phyloP scores from a whole-genome alignment of 2,888 invertebrate genomes.

The Griposia aprilina region DNA sequence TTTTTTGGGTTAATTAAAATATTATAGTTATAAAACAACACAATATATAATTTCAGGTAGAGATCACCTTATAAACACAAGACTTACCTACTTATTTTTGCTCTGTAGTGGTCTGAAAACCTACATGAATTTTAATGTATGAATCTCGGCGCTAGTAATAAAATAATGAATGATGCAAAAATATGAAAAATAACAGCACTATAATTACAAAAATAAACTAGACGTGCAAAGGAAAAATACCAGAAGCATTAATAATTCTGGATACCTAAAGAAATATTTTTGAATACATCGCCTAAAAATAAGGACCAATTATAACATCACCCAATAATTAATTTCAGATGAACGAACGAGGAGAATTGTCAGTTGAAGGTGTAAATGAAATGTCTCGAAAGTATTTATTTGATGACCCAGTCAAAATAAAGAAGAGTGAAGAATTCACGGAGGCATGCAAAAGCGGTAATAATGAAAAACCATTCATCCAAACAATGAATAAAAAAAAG shows the following conservation, averaged over 20 bases:
- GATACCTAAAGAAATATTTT: neutral
- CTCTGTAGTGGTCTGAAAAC: neutral
- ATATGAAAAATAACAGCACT: neutral
- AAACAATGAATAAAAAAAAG: neutral
- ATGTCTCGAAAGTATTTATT: slow-evolving; percentile 76
- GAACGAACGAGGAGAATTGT: slow-evolving; percentile 81
- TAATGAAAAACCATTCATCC: neutral
- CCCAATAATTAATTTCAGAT: slow-evolving; percentile 74
- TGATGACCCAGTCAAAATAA: slow-evolving; percentile 76
- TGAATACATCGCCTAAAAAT: neutral
- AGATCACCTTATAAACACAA: neutral
- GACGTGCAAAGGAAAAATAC: neutral
- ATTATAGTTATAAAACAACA: too few species aligned
- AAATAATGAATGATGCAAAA: neutral
- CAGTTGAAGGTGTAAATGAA: slow-evolving; percentile 78
- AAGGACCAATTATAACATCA: neutral
- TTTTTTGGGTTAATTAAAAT: too few species aligned
- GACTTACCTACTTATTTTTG: too few species aligned
- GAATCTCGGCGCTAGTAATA: neutral
- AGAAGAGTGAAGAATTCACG: slow-evolving; percentile 78
- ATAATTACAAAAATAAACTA: neutral
- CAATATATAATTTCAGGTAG: neutral
- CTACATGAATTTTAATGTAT: neutral
- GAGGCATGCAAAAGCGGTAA: slow-evolving; percentile 83
- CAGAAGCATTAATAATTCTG: too few species aligned